These are phyloP conservation scores for Saccopteryx leptura DNA, from an alignment of 2,113 vertebrate species.

Conservation along the genomic window DNA sequence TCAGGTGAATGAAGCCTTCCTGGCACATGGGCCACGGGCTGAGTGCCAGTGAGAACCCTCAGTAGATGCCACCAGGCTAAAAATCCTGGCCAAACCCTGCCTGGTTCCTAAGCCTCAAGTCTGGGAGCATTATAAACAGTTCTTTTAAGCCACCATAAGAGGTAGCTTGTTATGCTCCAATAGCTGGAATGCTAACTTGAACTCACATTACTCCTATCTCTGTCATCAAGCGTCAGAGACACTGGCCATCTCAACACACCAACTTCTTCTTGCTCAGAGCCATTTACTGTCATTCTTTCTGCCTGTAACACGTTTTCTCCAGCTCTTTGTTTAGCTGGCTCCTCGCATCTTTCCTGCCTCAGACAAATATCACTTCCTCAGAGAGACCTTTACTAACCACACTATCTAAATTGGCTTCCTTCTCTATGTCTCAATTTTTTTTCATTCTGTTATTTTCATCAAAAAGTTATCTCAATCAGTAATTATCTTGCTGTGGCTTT, in stretches of 20 bases:
- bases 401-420: neutral
- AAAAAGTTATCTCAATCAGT: constrained; percentile 4
- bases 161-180: neutral
- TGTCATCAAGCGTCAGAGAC: neutral
- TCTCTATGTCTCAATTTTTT: neutral
- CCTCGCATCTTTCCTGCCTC: neutral
- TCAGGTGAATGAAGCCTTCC: neutral
- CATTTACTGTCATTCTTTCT: neutral
- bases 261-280: neutral
- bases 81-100: neutral
- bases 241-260: neutral
- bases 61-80: neutral
- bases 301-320: neutral
- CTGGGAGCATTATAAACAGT: neutral
- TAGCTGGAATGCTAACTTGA: neutral
- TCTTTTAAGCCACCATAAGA: neutral
- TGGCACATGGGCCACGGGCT: neutral
- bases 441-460: neutral
- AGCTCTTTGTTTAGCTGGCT: neutral
- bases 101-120: neutral
- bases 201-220: rapidly evolving
- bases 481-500: neutral
- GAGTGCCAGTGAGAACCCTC: neutral
- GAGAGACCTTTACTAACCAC: neutral
- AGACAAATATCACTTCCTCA: neutral